Base-by-base conservation (phyloP, 2,113 vertebrate species). In the Caretta caretta region DNA sequence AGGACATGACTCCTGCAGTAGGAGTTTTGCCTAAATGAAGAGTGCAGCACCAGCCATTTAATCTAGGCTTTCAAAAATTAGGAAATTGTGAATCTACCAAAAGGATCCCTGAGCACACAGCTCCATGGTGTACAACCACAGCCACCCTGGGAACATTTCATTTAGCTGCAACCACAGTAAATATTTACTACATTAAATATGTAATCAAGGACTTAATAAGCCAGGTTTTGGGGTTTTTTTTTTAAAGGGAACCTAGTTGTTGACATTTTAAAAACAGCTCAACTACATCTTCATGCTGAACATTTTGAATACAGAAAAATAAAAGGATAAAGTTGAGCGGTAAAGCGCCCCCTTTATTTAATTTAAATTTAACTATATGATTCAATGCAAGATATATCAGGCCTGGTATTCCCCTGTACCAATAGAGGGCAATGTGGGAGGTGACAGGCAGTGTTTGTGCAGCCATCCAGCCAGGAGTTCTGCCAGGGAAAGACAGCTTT, bases 381-480 rank as follows among this genome's bases (percentile, higher is more conserved):
- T 72, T 89, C 48, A 78, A 93, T 89, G 82, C 42, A 53, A 78
- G 89, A n/a, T 1, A 83, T 56, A 76, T 3, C 6, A 65, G 59
- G 59, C 20, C 25, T 42, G 69, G 69, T 42, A 42, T 75, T 38
- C 35, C 69, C 49, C 6, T 69, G 83, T 59, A 80, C 78, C 90
- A 85, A 91, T 78, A 80, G 78, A 83, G 88, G 80, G 35, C 75
- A 88, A 91, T 20, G 89, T 56, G 59, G 42, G 49, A 88, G 87
- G 51, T 89, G 88, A 92, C 17, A 62, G 83, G 69, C 85, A 88
- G 89, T 62, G 88, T 89, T 93, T 93, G 72, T 51, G 65, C 3
- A 84, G 79, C 69, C 94, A 93, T 56, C 54, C 83, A 85, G 86
- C 84, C 72, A 92, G 95, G 78, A 95, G 72, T 11, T 59, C 49